Conservation (phyloP, 2,797 vertebrate species). For the Hydrophis major region DNA sequence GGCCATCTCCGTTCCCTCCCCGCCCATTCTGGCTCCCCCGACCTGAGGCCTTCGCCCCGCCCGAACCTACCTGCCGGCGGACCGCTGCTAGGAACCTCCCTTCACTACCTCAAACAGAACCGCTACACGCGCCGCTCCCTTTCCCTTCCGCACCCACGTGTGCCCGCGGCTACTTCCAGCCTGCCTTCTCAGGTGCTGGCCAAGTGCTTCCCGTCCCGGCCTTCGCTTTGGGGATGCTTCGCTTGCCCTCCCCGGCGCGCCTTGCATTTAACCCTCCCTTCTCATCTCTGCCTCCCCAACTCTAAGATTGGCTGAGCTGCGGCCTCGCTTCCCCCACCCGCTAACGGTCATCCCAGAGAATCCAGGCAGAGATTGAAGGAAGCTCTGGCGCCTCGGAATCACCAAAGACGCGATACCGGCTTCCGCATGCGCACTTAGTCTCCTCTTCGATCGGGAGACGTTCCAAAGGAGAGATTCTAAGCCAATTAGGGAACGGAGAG, state of each 20-base stretch:
- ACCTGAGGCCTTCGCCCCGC: too few relatives aligned
- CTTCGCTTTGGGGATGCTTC: background rate
- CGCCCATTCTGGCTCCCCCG: conserved; percentile 29
- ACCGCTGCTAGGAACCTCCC: background rate
- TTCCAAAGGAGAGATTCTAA: background rate
- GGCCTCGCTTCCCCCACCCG: background rate
- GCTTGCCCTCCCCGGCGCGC: background rate
- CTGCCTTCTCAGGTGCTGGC: background rate
- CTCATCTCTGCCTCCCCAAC: background rate
- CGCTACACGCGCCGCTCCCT: background rate
- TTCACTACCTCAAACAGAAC: background rate
- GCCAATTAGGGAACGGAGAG: background rate
- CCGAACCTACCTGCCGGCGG: background rate
- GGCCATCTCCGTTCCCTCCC: conserved; percentile 50
- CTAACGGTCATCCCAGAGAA: too few relatives aligned
- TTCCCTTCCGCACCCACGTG: background rate
- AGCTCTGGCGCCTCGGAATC: fast-evolving
- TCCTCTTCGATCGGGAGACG: background rate
- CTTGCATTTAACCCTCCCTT: background rate
- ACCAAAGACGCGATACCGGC: background rate
- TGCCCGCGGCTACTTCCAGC: background rate
- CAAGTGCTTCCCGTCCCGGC: too few relatives aligned
- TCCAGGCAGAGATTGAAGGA: background rate
- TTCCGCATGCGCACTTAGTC: background rate
- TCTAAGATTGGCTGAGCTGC: background rate